phyloP scores from a whole-genome alignment of 2,888 invertebrate species.

The Drosophila multiciliata region DNA sequence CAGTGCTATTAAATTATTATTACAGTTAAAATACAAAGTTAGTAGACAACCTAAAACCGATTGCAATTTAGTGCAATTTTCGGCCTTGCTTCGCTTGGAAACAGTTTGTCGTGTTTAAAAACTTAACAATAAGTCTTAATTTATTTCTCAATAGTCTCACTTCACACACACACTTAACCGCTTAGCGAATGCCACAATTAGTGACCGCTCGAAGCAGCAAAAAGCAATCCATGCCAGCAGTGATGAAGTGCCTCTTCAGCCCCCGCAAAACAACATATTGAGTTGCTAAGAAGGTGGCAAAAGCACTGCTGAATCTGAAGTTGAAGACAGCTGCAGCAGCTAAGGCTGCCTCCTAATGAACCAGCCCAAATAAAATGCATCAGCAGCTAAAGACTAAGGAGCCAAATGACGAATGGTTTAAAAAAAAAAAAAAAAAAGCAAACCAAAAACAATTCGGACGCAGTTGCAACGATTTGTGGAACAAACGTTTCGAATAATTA shows the following conservation, averaged over 20 bases:
- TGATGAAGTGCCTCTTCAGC: slow-evolving; percentile 7
- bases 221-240: slow-evolving; percentile 19
- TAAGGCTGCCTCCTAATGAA: slow-evolving; percentile 30
- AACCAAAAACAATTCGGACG: slow-evolving; percentile 25
- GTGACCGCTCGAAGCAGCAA: slow-evolving; percentile 19
- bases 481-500: slow-evolving; percentile 57
- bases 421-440: not conserved
- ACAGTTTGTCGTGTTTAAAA: slow-evolving; percentile 4
- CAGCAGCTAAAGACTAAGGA: slow-evolving; percentile 47
- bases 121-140: slow-evolving; percentile 13
- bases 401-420: not conserved
- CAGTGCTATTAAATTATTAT: not conserved
- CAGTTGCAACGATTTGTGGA: slow-evolving; percentile 51
- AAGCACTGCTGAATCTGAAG: slow-evolving; percentile 33
- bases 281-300: slow-evolving; percentile 62
- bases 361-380: slow-evolving; percentile 45
- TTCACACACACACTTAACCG: slow-evolving; percentile 22
- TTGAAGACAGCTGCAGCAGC: slow-evolving; percentile 13
- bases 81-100: not conserved
- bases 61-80: not conserved
- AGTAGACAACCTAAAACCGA: not conserved
- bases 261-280: slow-evolving; percentile 26
- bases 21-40: not conserved
- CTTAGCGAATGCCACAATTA: slow-evolving; percentile 48
- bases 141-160: slow-evolving; percentile 23